phyloP scores from a whole-genome alignment of 2,888 invertebrate species.

The Diplolepis rosae region DNA sequence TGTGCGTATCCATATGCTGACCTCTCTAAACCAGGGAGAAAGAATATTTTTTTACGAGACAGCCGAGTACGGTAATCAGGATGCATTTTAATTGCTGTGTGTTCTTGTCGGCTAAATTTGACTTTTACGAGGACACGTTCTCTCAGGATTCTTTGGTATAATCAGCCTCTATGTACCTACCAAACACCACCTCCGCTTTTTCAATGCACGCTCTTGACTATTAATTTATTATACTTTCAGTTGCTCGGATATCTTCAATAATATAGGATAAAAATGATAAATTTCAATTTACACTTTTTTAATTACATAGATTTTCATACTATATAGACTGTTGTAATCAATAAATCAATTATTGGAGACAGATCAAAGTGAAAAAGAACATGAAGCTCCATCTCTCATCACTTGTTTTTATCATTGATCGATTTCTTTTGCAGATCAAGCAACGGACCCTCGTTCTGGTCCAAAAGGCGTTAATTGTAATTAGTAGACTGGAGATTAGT shows the following conservation, averaged over 20 bases:
- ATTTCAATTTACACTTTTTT: no score
- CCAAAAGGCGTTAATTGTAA: conserved; percentile 72
- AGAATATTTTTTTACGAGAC: conserved; percentile 42
- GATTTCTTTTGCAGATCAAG: conserved; percentile 38
- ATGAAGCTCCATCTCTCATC: conserved; percentile 3
- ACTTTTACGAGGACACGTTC: conserved; percentile 32
- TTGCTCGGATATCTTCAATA: no score
- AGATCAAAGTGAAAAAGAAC: conserved; percentile 19
- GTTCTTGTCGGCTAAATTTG: conserved; percentile 46
- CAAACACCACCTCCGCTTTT: conserved; percentile 23
- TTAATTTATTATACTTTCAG: no score
- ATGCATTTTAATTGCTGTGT: conserved; percentile 45
- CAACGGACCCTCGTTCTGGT: conserved; percentile 28
- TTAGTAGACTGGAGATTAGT: conserved; percentile 72
- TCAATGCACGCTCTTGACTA: no score
- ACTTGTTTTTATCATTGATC: conserved; percentile 36
- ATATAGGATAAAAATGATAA: no score
- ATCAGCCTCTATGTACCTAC: conserved; percentile 16
- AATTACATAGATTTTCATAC: no score
- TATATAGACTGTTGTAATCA: no score
- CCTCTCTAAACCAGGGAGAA: conserved; percentile 34
- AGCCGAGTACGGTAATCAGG: conserved; percentile 41
- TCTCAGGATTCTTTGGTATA: conserved; percentile 20
- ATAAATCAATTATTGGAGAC: conserved; percentile 25
- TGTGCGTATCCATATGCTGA: conserved; percentile 42